Conservation (phyloP, 2,888 invertebrate genomes). For the Dimorphilus gyrociliatus region DNA sequence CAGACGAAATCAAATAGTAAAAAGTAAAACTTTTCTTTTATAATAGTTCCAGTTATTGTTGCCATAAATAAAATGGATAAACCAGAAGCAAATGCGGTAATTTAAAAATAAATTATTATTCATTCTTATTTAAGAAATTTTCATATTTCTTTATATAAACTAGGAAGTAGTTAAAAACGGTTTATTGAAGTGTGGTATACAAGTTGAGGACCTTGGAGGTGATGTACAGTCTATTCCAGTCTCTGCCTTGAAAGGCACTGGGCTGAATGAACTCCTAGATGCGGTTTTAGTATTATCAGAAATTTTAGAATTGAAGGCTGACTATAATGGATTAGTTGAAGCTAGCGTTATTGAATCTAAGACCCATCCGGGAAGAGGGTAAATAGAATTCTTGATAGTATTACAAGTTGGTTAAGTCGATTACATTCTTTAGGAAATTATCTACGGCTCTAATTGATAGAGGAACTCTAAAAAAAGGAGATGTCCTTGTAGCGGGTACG, state of each 20-base stretch:
- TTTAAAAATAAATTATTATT: constrained; percentile 12
- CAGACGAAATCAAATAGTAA: background rate
- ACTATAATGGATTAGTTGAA: constrained; percentile 66
- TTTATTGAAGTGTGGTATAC: constrained; percentile 58
- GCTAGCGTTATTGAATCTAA: constrained; percentile 76
- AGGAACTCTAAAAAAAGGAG: constrained; percentile 63
- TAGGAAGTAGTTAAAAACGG: constrained; percentile 58
- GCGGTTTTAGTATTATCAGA: constrained; percentile 55
- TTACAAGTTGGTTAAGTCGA: no score
- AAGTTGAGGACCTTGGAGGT: constrained; percentile 73
- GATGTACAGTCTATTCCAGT: constrained; percentile 77
- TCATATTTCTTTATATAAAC: background rate
- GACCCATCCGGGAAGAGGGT: constrained; percentile 52
- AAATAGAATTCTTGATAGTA: constrained; percentile 8
- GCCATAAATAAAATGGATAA: constrained; percentile 98
- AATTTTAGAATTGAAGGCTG: constrained; percentile 65
- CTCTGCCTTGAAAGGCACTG: constrained; percentile 68
- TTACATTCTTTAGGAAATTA: constrained; percentile 53
- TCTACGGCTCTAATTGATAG: constrained; percentile 67
- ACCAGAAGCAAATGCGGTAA: constrained; percentile 65
- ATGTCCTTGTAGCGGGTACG: constrained; percentile 60
- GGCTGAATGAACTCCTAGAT: constrained; percentile 61
- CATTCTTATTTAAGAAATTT: background rate
- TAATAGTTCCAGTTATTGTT: constrained; percentile 77
- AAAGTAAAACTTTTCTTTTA: constrained; percentile 11